Evolutionary conservation across 2,888 invertebrate genomes (phyloP).

Genomic region (Drosophila gaucha): DNA sequence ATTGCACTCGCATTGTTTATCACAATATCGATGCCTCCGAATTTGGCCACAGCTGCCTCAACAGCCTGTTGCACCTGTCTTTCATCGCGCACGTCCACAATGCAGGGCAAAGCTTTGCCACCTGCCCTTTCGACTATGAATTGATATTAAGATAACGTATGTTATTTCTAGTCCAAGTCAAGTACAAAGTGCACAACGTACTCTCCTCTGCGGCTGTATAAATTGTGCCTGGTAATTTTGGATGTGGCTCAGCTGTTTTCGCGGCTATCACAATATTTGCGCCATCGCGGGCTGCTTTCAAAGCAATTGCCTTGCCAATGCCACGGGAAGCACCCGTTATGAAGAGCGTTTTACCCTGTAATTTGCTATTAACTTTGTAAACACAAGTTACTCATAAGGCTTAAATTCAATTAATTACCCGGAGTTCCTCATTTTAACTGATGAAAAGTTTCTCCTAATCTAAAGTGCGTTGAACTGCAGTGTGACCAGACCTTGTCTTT

Average conservation of each 20-base stretch:
- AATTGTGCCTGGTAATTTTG: slow-evolving; percentile 89
- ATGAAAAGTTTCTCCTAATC: not conserved
- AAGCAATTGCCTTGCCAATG: slow-evolving; percentile 96
- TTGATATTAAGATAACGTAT: slow-evolving; percentile 19
- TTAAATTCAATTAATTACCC: slow-evolving; percentile 12
- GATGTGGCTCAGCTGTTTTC: slow-evolving; percentile 93
- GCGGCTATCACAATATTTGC: slow-evolving; percentile 95
- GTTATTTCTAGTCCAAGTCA: not conserved
- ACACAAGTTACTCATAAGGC: not conserved
- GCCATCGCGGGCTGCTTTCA: slow-evolving; percentile 94
- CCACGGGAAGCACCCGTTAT: slow-evolving; percentile 98
- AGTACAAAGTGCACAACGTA: slow-evolving; percentile 77
- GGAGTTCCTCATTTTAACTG: slow-evolving; percentile 30
- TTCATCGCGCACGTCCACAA: slow-evolving; percentile 93
- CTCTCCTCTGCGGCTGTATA: slow-evolving; percentile 93
- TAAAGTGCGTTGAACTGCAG: not conserved
- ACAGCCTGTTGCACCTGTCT: slow-evolving; percentile 88
- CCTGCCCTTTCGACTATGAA: slow-evolving; percentile 91
- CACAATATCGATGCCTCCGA: slow-evolving; percentile 97
- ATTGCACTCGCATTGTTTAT: slow-evolving; percentile 99
- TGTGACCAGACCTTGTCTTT: not conserved
- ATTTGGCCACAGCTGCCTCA: slow-evolving; percentile 89
- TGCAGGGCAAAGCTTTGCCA: slow-evolving; percentile 91
- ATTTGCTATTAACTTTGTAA: slow-evolving; percentile 77
- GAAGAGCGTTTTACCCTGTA: slow-evolving; percentile 95